Conservation (phyloP, 1,140 invertebrate genomes). For the Eumaeus atala region DNA sequence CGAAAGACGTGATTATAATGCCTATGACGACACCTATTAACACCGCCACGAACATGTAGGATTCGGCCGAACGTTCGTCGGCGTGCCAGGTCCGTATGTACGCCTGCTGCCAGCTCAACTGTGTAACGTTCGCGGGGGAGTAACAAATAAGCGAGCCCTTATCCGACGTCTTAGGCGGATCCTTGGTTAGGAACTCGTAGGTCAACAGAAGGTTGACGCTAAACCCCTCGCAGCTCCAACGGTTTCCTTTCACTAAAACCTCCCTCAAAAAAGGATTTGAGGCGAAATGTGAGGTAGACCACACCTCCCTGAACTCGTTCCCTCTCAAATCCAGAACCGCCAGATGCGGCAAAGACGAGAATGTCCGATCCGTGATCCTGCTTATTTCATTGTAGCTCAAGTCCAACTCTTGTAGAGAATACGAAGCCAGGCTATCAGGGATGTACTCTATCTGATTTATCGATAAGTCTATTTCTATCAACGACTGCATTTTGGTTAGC, state of each 20-base stretch:
- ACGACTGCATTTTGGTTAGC: slow-evolving; percentile 65
- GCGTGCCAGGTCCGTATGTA: slow-evolving; percentile 77
- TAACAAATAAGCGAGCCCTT: slow-evolving; percentile 71
- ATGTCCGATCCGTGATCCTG: slow-evolving; percentile 67
- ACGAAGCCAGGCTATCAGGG: slow-evolving; percentile 70
- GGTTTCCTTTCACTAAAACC: slow-evolving; percentile 79
- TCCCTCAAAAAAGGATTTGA: slow-evolving; percentile 75
- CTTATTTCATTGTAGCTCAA: slow-evolving; percentile 73
- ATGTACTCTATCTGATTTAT: slow-evolving; percentile 75
- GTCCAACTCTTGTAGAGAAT: slow-evolving; percentile 73
- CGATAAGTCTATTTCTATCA: slow-evolving; percentile 74
- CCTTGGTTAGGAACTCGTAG: slow-evolving; percentile 75
- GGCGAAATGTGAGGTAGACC: slow-evolving; percentile 74
- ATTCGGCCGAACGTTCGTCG: slow-evolving; percentile 34
- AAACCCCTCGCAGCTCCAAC: slow-evolving; percentile 82
- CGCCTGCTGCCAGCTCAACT: slow-evolving; percentile 78
- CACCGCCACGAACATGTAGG: slow-evolving; percentile 77
- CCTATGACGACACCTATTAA: slow-evolving; percentile 72
- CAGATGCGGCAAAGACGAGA: slow-evolving; percentile 75
- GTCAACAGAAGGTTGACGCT: slow-evolving; percentile 72
- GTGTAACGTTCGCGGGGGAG: slow-evolving; percentile 76
- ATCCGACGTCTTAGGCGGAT: slow-evolving; percentile 69
- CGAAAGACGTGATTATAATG: slow-evolving; percentile 64
- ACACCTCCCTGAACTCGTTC: slow-evolving; percentile 78
- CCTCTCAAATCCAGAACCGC: slow-evolving; percentile 78